Base-by-base conservation (phyloP, 23 tunicate genomes). In the Ciona savignyi region DNA sequence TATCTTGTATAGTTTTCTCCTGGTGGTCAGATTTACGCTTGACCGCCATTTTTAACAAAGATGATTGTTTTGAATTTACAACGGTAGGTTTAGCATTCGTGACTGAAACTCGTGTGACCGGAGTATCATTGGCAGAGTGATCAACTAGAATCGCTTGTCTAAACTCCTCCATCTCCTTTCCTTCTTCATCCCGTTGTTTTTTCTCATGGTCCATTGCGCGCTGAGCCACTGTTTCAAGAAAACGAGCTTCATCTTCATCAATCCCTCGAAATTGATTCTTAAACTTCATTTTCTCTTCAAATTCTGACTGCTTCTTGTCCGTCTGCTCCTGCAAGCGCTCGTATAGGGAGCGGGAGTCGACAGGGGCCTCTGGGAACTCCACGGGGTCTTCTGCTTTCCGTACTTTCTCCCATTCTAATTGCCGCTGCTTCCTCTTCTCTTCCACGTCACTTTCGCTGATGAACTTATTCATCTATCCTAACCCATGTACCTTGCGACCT, bases 221-320 rank as follows among this genome's bases (percentile, higher is more conserved):
- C 6, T 65, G 65, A 9, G 81, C 73, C 25, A 91, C 97, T 20
- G 51, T 49, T 20, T 76, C 79, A 30, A 91, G 34, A 63, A 91
- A 91, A 25, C 63, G 75, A 21, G 83, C 90, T 35, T 91, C 97
- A 72, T 80, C 86, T 76, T 91, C 70, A 60, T 91, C 80, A 27
- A 91, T 81, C 30, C 97, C 97, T 0, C 97, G 86, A 42, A 91
- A 91, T 51, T 91, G 97, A 76, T 91, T 91, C 65, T 91, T 91
- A 68, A 91, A 91, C 60, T 91, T 91, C 2, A 85, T 35, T 24
- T 65, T 29, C 27, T 91, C 97, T 34, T 91, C 97, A 76, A 91
- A 91, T 20, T 91, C 97, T 6, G 29, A 24, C 65, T 91, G 97
- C 49, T 91, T 91, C 51, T 91, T 91, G 51, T 91, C 97, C 84